phyloP scores from a whole-genome alignment of 2,797 vertebrate species.

The Oceanodroma leucorhoa region DNA sequence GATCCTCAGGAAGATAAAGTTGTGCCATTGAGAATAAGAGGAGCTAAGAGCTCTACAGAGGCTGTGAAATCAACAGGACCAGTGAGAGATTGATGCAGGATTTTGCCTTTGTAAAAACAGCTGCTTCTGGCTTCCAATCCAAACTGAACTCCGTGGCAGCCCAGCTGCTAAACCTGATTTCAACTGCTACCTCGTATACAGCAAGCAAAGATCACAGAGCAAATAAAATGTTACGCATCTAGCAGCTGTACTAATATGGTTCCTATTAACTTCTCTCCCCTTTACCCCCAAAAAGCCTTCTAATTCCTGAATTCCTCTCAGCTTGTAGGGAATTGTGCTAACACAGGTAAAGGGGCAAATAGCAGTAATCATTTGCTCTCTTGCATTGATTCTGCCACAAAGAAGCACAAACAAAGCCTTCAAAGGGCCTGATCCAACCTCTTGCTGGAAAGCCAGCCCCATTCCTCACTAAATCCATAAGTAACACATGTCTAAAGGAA shows the following conservation, averaged over 20 bases:
- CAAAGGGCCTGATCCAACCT: not conserved
- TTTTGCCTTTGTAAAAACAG: not conserved
- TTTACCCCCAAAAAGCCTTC: not conserved
- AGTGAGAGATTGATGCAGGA: not conserved
- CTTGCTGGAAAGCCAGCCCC: not conserved
- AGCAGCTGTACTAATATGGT: not conserved
- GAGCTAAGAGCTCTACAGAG: not conserved
- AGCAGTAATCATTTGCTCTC: not conserved
- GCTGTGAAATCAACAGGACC: not conserved
- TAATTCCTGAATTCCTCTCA: not conserved
- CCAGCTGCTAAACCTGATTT: not conserved
- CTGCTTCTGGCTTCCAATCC: not conserved
- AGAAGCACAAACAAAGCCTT: slow-evolving; percentile 9
- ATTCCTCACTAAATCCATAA: not conserved
- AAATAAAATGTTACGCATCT: not conserved
- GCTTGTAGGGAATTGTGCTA: not conserved
- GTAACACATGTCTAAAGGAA: not conserved
- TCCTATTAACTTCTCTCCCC: not conserved
- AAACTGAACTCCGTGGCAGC: not conserved
- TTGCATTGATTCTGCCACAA: not conserved
- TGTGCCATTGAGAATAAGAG: not conserved
- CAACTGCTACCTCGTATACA: not conserved
- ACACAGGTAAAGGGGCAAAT: slow-evolving; percentile 2
- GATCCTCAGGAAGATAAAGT: not conserved
- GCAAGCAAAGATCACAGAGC: not conserved